Conservation (phyloP, 2,888 invertebrate genomes). For the Cepaea hortensis region DNA sequence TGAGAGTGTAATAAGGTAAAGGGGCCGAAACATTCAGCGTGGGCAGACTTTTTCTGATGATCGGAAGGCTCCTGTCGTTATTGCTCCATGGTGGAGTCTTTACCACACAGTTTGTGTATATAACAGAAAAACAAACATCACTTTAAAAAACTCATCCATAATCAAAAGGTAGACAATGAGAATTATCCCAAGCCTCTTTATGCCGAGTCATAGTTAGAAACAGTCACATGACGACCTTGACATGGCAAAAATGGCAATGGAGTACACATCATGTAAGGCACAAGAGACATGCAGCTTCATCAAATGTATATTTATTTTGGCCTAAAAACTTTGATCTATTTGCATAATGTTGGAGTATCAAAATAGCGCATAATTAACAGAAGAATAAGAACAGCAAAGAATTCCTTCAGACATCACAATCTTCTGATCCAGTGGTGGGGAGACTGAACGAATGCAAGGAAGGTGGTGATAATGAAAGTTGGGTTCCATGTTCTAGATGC, state of each 20-base stretch:
- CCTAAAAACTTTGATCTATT: background rate
- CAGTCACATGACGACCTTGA: background rate
- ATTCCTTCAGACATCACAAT: background rate
- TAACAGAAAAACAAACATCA: too few species aligned
- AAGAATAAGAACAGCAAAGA: background rate
- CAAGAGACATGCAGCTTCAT: background rate
- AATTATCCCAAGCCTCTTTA: background rate
- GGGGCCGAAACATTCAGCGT: too few species aligned
- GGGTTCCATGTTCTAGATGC: slow-evolving; percentile 24
- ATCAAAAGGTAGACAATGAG: background rate
- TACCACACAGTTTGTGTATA: too few species aligned
- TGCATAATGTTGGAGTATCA: background rate
- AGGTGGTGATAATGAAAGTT: background rate
- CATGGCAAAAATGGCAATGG: background rate
- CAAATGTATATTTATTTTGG: background rate
- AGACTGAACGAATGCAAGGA: background rate
- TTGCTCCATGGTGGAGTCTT: too few species aligned
- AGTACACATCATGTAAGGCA: slow-evolving; percentile 16
- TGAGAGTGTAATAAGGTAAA: too few species aligned
- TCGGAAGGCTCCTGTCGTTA: too few species aligned
- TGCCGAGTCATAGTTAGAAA: background rate
- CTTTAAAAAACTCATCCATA: background rate
- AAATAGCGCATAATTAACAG: too few species aligned
- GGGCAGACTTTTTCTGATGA: too few species aligned
- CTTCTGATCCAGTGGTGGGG: background rate